Conservation (phyloP, 2,888 invertebrate species). For the Nematopogon swammerdamellus region DNA sequence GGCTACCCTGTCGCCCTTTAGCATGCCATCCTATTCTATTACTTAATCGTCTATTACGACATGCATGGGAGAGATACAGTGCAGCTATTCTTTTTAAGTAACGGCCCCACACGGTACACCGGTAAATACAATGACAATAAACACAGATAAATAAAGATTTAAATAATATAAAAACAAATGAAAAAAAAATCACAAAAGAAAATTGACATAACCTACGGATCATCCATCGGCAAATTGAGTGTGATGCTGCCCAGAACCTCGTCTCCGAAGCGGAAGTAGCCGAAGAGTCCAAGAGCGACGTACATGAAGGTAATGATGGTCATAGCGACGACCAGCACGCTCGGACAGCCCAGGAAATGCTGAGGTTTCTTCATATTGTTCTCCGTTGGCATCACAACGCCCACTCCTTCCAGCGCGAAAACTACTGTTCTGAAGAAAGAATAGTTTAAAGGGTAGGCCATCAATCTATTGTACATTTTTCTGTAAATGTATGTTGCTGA, state of each 20-base stretch:
- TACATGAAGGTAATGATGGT: slow-evolving; percentile 74
- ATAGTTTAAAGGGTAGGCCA: no score
- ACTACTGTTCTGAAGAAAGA: slow-evolving; percentile 81
- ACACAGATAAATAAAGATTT: slow-evolving; percentile 1
- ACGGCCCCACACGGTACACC: no score
- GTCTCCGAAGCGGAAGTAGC: slow-evolving; percentile 82
- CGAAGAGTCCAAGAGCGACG: slow-evolving; percentile 80
- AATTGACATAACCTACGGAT: slow-evolving; percentile 68
- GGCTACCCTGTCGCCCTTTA: no score
- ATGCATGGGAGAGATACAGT: no score
- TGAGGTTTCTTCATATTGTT: slow-evolving; percentile 84
- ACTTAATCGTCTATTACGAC: no score
- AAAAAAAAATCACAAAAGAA: no score
- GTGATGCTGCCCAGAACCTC: slow-evolving; percentile 73
- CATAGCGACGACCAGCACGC: slow-evolving; percentile 87
- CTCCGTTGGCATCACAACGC: slow-evolving; percentile 89
- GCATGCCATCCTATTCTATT: background rate
- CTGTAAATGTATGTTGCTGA: no score
- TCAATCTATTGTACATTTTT: no score
- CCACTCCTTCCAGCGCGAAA: slow-evolving; percentile 96
- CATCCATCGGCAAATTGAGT: slow-evolving; percentile 71
- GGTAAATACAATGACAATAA: background rate
- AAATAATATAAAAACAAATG: no score
- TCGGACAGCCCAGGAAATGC: slow-evolving; percentile 74
- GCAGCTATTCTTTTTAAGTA: no score